Base-by-base conservation (phyloP, 2,797 vertebrate species). In the Enteromius thamalakanensis region DNA sequence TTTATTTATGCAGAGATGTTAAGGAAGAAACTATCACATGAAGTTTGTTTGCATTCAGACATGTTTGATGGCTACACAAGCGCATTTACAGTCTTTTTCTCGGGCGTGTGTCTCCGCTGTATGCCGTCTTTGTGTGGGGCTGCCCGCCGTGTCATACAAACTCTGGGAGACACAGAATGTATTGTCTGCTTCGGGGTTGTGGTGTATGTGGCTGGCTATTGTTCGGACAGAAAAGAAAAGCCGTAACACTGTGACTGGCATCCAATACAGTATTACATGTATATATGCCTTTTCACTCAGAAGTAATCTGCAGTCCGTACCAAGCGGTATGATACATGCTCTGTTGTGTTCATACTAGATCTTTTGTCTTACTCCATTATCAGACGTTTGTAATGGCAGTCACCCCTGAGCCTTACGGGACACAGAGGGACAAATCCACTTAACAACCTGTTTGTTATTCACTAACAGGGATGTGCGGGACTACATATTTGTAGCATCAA, bases 141-240 rank as follows among this genome's bases (percentile, higher is more conserved):
- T 89, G 69, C 70, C 49, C 37, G 32, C 51, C 34, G 45, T 82
- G 82, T 87, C 51, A 19, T 53, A 65, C 45, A 62, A 72, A 80
- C 47, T 79, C 76, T 71, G 69, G 60, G 81, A 74, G 80, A 90
- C 87, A 94, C 90, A 92, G 90, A 89, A 79, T 82, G 87, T 92
- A 94, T 93, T 94, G 93, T 94, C 87, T 87, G 70, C 82, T 83
- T 85, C 71, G 88, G 89, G 87, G 87, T 91, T 84, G 88, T 89
- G 91, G 87, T 86, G 86, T 85, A 88, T 93, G 88, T 91, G 90
- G 90, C 89, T 88, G 86, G 83, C 90, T 92, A 92, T 93, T 94
- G 93, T 94, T 92, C 90, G 79, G 79, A 83, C 86, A 72, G 60
- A 84, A 55, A 76, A 79, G 60, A 84, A 37, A 53, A 82, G 60